These are phyloP conservation scores for Alviniconcha marisindica DNA, from an alignment of 1,140 invertebrate species.

Conservation along the genomic window DNA sequence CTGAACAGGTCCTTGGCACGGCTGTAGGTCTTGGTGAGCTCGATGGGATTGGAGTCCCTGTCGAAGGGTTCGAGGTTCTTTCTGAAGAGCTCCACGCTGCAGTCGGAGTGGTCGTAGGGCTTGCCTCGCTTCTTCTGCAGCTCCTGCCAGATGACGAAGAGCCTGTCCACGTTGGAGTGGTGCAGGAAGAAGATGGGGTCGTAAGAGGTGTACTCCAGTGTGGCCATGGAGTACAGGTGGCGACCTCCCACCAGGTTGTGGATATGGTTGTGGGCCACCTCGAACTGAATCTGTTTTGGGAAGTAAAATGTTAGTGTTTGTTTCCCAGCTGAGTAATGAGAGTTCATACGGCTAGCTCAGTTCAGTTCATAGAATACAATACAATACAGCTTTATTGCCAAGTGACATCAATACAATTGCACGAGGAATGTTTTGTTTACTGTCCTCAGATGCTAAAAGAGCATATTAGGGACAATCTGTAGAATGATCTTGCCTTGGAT, in stretches of 20 bases:
- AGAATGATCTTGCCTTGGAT: no score
- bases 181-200: slow-evolving; percentile 57
- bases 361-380: no score
- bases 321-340: no score
- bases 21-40: slow-evolving; percentile 36
- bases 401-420: no score
- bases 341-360: no score
- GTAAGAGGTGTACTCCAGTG: slow-evolving; percentile 54
- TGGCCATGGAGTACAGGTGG: slow-evolving; percentile 47
- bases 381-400: no score
- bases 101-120: slow-evolving; percentile 38
- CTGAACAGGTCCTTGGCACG: slow-evolving; percentile 23
- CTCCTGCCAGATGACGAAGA: slow-evolving; percentile 48
- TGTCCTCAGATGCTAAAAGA: no score
- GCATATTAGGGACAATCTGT: no score
- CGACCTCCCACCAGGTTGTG: slow-evolving; percentile 55
- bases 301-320: no score
- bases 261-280: slow-evolving; percentile 54
- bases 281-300: slow-evolving; percentile 53
- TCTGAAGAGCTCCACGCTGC: slow-evolving; percentile 36
- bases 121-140: slow-evolving; percentile 47
- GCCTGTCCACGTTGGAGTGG: slow-evolving; percentile 52
- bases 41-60: slow-evolving; percentile 47
- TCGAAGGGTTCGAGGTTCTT: slow-evolving; percentile 46
- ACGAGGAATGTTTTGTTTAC: no score